Percentiles rank a stretch among this genome's conserved stretches.
Evolutionary conservation across 2,888 invertebrate genomes (phyloP).

Genomic region (Ornithoptera alexandrae): DNA sequence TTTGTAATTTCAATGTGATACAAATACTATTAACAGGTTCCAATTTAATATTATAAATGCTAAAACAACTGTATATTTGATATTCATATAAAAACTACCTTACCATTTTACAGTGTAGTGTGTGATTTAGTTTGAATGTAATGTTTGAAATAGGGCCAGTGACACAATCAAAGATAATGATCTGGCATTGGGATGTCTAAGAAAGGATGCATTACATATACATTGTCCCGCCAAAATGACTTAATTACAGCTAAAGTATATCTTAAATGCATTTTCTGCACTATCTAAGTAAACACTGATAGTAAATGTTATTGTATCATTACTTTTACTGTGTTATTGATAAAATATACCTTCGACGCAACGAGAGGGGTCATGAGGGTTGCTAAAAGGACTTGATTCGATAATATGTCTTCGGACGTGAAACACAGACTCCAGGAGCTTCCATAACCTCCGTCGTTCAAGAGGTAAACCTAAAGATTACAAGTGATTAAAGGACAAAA

Average conservation of each 20-base stretch:
- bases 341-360: conserved; percentile 64
- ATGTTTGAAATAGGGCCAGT: conserved; percentile 38
- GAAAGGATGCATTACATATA: conserved; percentile 36
- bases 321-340: conserved; percentile 42
- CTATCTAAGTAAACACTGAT: conserved; percentile 67
- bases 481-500: conserved; percentile 47
- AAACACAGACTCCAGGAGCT: conserved; percentile 65
- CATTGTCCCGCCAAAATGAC: conserved; percentile 33
- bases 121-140: conserved; percentile 11
- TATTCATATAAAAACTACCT: conserved; percentile 1
- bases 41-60: not conserved
- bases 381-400: conserved; percentile 60
- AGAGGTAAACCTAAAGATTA: conserved; percentile 68
- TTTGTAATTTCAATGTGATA: not conserved
- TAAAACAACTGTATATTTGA: not conserved
- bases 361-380: conserved; percentile 71
- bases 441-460: conserved; percentile 75
- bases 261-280: conserved; percentile 42
- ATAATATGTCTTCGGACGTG: conserved; percentile 65
- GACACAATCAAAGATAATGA: conserved; percentile 37
- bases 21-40: not conserved
- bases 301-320: conserved; percentile 58
- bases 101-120: conserved; percentile 16
- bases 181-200: conserved; percentile 38
- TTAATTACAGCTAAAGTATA: conserved; percentile 37